Evolutionary conservation across 2,888 invertebrate species (phyloP).

Genomic region (Nomada ferruginata): DNA sequence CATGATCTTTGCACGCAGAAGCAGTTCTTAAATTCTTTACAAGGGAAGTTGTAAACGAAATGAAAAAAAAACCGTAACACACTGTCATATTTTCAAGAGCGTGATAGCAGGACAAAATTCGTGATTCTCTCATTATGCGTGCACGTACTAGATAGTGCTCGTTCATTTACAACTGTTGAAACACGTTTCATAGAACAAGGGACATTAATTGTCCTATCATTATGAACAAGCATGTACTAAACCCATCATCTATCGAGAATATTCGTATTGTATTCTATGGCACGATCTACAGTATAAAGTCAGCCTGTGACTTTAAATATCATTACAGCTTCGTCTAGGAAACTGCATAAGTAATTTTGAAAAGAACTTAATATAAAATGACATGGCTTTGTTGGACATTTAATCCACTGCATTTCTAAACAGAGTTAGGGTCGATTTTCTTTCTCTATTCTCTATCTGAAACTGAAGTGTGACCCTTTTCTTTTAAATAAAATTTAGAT

Average conservation of each 20-base stretch:
- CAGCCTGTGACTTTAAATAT: constrained; percentile 46
- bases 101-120: constrained; percentile 33
- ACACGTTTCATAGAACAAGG: constrained; percentile 31
- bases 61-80: constrained; percentile 66
- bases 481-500: constrained; percentile 25
- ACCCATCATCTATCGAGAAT: constrained; percentile 30
- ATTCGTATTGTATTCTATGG: constrained; percentile 41
- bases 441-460: constrained; percentile 4
- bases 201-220: constrained; percentile 27
- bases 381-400: constrained; percentile 10
- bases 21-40: constrained; percentile 26
- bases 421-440: constrained; percentile 17
- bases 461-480: constrained; percentile 1
- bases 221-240: constrained; percentile 39
- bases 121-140: constrained; percentile 34
- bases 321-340: constrained; percentile 43
- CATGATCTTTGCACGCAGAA: background rate
- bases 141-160: constrained; percentile 23
- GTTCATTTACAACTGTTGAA: constrained; percentile 24
- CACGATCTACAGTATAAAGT: constrained; percentile 48
- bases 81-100: constrained; percentile 54
- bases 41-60: constrained; percentile 14
- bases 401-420: constrained; percentile 6
- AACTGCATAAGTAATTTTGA: constrained; percentile 39
- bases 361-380: constrained; percentile 27